Evolutionary conservation across 2,888 invertebrate species (phyloP), one percentile per base, ranked within the genome.

Genomic region (Eristalis tenax): DNA sequence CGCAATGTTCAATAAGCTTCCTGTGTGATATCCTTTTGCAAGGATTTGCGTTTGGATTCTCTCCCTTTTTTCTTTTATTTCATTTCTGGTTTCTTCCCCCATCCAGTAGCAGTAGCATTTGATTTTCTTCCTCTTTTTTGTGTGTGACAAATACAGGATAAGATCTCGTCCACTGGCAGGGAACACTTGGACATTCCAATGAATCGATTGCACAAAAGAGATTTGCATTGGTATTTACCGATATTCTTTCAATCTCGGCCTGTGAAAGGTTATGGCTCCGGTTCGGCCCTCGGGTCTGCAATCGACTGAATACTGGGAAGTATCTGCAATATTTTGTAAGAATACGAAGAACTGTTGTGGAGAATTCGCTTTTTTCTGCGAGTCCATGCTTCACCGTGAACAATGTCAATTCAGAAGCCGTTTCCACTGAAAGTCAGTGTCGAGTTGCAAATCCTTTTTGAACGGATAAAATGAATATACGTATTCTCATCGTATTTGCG

Each of bases 1-100:
- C 75, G 74, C 83, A 86, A 86, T 78, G 69, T 86, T 82, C 85
- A 86, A 86, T 86, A 86, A 86, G 86, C 83, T 83, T 83, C 69
- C 77, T 78, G 66, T 83, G 86, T 86, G 83, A 83, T 86, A 86
- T 79, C 78, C 83, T 79, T 83, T 79, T 75, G 56, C 61, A 78
- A 68, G 77, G 74, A 78, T 70, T 86, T 78, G 50, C 50, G 50
- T 50, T 50, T 13, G 38, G 38, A 38, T 38, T 13, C 68, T 65
- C 63, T 11, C 38, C 64, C n/a, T 43, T 35, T 3, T 32, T 5
- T 65, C 63, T 15, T 50, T 65, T n/a, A 35, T 43, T 3, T 23
- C 13, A 32, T 22, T 56, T 59, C 26, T 57, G 26, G 38, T 68
- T 64, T 68, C 75, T 56, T 71, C 50, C 50, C 50, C 59, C 70